A percentile compares a stretch with the other conserved stretches of the same genome.
Evolutionary conservation across 2,113 vertebrate species (phyloP).

Genomic region (Pholis gunnellus): DNA sequence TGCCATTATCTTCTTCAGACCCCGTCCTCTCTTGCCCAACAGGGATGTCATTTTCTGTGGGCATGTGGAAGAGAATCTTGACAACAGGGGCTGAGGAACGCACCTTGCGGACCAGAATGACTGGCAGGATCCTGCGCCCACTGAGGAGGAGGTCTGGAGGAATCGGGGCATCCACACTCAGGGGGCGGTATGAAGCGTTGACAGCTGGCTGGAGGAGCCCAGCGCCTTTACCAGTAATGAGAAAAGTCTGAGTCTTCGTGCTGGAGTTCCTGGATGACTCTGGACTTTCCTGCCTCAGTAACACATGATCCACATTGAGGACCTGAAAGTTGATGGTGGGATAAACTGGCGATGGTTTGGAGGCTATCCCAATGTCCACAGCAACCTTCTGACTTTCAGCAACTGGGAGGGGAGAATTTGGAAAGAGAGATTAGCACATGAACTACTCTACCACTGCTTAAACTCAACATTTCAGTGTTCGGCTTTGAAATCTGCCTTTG

Average conservation of each 20-base stretch:
- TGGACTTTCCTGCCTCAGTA: constrained; percentile 87
- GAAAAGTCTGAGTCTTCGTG: constrained; percentile 87
- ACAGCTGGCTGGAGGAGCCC: constrained; percentile 80
- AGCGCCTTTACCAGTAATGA: constrained; percentile 83
- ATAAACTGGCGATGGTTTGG: constrained; percentile 84
- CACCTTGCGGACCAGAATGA: constrained; percentile 84
- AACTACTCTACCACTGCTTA: neutral
- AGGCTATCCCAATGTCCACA: constrained; percentile 82
- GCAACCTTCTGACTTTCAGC: constrained; percentile 83
- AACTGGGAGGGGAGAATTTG: constrained; percentile 61
- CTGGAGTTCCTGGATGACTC: constrained; percentile 87
- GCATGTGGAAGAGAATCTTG: constrained; percentile 89
- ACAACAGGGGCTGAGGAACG: constrained; percentile 86
- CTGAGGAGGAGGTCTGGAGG: constrained; percentile 85
- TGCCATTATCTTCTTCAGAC: constrained; percentile 47
- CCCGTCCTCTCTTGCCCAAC: constrained; percentile 23
- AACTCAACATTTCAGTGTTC: neutral
- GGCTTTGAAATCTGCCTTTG: neutral
- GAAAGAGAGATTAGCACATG: constrained; percentile 11
- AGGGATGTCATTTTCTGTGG: constrained; percentile 77
- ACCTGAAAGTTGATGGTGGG: constrained; percentile 87
- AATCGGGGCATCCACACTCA: constrained; percentile 85
- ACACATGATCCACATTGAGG: constrained; percentile 87
- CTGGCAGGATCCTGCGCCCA: constrained; percentile 85
- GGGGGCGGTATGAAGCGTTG: constrained; percentile 89